phyloP scores from a whole-genome alignment of 2,113 vertebrate species.

The Eulemur macaco region DNA sequence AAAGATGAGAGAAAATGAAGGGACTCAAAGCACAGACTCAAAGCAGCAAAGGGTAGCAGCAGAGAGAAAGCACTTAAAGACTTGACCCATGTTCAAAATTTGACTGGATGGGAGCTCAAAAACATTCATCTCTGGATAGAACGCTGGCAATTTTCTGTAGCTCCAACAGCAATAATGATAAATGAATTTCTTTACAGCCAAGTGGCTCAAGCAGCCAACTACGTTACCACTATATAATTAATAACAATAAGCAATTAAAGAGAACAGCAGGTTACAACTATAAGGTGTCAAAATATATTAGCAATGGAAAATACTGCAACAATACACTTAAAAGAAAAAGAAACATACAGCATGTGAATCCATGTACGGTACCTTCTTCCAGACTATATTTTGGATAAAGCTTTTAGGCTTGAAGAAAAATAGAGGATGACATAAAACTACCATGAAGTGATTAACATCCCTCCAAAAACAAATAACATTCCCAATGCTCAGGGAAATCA shows the following conservation, averaged over 20 bases:
- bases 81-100: constrained; percentile 71
- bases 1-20: background rate
- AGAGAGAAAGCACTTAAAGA: constrained; percentile 55
- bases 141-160: constrained; percentile 72
- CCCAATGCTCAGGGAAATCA: constrained; percentile 61
- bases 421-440: constrained; percentile 58
- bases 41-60: constrained; percentile 11
- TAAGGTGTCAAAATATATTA: constrained; percentile 79
- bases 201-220: constrained; percentile 80
- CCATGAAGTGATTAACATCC: constrained; percentile 74
- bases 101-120: constrained; percentile 73
- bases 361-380: constrained; percentile 47
- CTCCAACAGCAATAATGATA: constrained; percentile 81
- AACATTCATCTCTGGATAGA: constrained; percentile 76
- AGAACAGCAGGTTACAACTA: constrained; percentile 82
- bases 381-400: constrained; percentile 51
- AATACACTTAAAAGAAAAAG: constrained; percentile 70
- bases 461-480: constrained; percentile 66
- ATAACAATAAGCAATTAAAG: constrained; percentile 87
- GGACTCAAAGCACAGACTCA: background rate
- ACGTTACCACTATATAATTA: constrained; percentile 81
- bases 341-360: constrained; percentile 52
- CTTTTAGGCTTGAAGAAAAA: constrained; percentile 61
- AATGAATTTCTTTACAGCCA: constrained; percentile 81
- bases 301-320: constrained; percentile 71